These are phyloP conservation scores for Ellobium chinense DNA, from an alignment of 2,888 invertebrate species.

Conservation along the genomic window DNA sequence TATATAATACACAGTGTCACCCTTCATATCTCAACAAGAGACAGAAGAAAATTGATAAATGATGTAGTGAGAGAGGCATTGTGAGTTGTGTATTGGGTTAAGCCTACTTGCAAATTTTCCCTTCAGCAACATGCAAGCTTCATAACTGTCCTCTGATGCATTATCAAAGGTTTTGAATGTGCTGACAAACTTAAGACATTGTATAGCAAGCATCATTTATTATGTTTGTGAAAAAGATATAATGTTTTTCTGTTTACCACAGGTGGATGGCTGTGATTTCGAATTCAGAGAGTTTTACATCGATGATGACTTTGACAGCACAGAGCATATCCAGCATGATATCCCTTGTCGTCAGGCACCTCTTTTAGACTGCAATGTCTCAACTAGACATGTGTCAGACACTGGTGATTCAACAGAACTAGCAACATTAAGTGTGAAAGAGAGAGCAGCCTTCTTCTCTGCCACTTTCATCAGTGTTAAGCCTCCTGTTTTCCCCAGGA, in stretches of 20 bases:
- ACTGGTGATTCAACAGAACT: neutral
- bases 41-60: too few relatives aligned
- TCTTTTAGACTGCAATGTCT: neutral
- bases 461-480: neutral
- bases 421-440: neutral
- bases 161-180: too few relatives aligned
- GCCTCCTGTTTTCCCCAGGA: neutral
- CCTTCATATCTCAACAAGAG: too few relatives aligned
- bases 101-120: too few relatives aligned
- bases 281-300: slow-evolving; percentile 58
- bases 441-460: neutral
- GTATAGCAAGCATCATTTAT: too few relatives aligned
- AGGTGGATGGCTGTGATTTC: slow-evolving; percentile 40
- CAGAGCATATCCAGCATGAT: slow-evolving; percentile 11
- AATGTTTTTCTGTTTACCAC: neutral
- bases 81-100: too few relatives aligned
- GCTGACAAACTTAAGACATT: too few relatives aligned
- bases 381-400: neutral
- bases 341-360: neutral
- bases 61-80: too few relatives aligned
- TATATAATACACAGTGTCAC: too few relatives aligned
- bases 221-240: too few relatives aligned
- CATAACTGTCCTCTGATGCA: too few relatives aligned
- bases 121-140: too few relatives aligned
- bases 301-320: slow-evolving; percentile 55